Base-by-base conservation (phyloP, 2,113 vertebrate genomes). In the Proterorhinus semilunaris region DNA sequence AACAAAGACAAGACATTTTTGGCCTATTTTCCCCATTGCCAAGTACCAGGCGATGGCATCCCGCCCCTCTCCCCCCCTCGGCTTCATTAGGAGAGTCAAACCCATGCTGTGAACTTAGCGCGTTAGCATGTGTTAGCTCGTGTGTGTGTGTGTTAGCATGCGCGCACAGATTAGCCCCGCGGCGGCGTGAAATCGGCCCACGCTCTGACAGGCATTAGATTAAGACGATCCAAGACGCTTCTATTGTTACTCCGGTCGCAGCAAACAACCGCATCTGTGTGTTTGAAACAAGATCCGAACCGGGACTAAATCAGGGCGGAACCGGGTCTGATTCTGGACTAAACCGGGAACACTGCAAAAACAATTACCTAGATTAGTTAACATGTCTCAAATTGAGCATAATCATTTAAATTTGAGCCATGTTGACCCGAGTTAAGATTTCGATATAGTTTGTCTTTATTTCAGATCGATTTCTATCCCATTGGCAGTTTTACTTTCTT, bases 1-100 rank as follows among this genome's bases (percentile, higher is more conserved):
- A 86, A 90, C 74, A 80, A 2, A 86, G 86, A 89, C 90, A 88
- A 89, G 59, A 75, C 81, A 82, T 73, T 71, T 67, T 78, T 76
- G 67, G 59, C 62, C 78, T 80, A 71, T 75, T 61, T 46, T 66
- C 54, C 42, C 64, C 53, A 54, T 15, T 27, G 68, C 8, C 46
- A 71, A 57, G 27, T 36, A 15, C 6, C 27, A 53, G 79, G 78
- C 59, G 0, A 9, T 8, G 7, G 55, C n/a, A 79, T 52, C 65
- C 66, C 58, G 78, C 74, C 66, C 62, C 57, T 76, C 65, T 75
- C 66, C 66, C 65, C n/a, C 75, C 65, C 69, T 69, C 55, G 80
- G 73, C 82, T 77, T 84, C 85, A 81, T 88, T 80, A 82, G 73
- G 64, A 66, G 81, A 82, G 79, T 80, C 78, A 81, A 76, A 83